Conservation (phyloP, 1,140 invertebrate species). For the Acyrthosiphon pisum region DNA sequence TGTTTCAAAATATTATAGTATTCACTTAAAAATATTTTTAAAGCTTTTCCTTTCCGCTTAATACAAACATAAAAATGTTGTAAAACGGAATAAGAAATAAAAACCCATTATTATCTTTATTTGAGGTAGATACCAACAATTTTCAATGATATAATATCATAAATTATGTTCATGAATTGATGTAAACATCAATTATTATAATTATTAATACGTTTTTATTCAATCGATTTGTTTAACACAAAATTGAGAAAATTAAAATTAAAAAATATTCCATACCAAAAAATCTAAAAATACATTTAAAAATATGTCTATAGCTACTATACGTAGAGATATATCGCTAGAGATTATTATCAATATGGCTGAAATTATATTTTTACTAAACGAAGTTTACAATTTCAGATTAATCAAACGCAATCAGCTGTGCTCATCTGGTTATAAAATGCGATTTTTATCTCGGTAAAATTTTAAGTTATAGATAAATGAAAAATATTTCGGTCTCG, state of each 20-base stretch:
- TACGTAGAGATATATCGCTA: too few species aligned
- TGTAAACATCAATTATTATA: neutral
- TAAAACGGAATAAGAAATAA: neutral
- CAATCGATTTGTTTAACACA: neutral
- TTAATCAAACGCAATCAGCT: neutral
- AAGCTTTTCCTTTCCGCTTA: neutral
- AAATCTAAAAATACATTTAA: too few species aligned
- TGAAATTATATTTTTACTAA: neutral
- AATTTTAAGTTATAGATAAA: neutral
- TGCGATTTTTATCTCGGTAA: neutral
- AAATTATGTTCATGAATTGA: too few species aligned
- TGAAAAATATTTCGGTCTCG: neutral
- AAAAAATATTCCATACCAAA: neutral
- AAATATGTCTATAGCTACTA: neutral
- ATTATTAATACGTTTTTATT: neutral
- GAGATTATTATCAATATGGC: neutral
- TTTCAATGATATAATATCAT: neutral
- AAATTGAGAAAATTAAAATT: neutral
- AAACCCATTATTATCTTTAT: neutral
- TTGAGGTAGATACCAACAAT: neutral
- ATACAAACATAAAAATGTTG: neutral
- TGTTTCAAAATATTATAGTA: neutral
- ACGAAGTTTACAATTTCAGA: neutral
- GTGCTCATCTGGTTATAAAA: neutral
- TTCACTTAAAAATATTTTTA: neutral